Evolutionary conservation across 1,140 invertebrate species (phyloP).

Genomic region (Camponotus vicinus): DNA sequence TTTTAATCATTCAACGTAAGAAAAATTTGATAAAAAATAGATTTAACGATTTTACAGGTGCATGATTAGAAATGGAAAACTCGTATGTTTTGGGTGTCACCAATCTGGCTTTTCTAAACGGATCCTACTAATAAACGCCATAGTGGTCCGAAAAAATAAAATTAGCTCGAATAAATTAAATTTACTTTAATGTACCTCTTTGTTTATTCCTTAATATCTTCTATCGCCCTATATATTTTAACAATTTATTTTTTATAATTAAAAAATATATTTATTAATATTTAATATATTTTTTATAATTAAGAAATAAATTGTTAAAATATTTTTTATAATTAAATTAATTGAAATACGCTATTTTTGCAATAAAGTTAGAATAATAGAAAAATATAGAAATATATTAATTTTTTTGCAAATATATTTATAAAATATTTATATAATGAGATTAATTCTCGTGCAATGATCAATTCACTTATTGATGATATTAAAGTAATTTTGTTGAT

Average conservation of each 20-base stretch:
- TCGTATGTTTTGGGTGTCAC: slow-evolving; percentile 53
- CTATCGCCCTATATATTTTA: no score
- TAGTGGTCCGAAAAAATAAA: slow-evolving; percentile 76
- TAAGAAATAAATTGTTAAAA: neutral
- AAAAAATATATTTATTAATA: neutral
- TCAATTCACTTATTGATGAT: neutral
- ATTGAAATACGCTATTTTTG: neutral
- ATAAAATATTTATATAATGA: neutral
- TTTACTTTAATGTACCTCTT: slow-evolving; percentile 70
- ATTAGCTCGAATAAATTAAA: slow-evolving; percentile 80
- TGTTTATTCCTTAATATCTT: slow-evolving; percentile 1
- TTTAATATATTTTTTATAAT: neutral
- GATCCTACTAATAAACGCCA: slow-evolving; percentile 80
- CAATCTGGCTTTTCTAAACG: slow-evolving; percentile 64
- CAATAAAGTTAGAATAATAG: neutral
- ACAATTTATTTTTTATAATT: neutral
- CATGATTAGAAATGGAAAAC: slow-evolving; percentile 39
- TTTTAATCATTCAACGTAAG: neutral
- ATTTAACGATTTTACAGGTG: slow-evolving; percentile 15
- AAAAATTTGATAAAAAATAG: slow-evolving; percentile 30
- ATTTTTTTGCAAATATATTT: neutral
- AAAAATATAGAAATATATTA: neutral
- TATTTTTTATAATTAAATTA: neutral
- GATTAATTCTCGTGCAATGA: neutral
- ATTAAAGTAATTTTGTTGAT: neutral